phyloP scores from a whole-genome alignment of 2,888 invertebrate species.

The Tridacna gigas region DNA sequence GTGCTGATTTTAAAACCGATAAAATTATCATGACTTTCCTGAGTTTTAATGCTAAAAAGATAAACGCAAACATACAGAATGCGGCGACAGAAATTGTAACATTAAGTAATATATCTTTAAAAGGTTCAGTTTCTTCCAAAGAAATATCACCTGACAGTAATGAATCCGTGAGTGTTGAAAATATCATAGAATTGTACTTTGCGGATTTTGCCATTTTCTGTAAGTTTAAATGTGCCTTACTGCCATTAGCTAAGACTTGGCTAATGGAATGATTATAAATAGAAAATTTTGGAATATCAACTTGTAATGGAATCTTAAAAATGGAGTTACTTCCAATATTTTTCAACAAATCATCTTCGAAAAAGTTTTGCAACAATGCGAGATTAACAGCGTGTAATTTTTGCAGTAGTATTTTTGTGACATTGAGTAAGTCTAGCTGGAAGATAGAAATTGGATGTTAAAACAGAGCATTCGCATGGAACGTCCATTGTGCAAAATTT shows the following conservation, averaged over 20 bases:
- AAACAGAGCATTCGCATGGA: conserved; percentile 39
- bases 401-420: conserved; percentile 26
- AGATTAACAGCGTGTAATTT: conserved; percentile 45
- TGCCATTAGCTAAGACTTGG: conserved; percentile 23
- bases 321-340: conserved; percentile 15
- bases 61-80: conserved; percentile 12
- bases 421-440: conserved; percentile 32
- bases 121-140: conserved; percentile 1
- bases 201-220: conserved; percentile 29
- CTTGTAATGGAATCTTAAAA: conserved; percentile 20
- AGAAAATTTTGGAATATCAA: conserved; percentile 19
- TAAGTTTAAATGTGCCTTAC: conserved; percentile 29
- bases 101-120: conserved; percentile 20
- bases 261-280: conserved; percentile 35
- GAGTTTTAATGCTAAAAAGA: conserved; percentile 19
- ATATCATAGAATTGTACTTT: conserved; percentile 28
- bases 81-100: conserved; percentile 21
- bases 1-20: conserved; percentile 24
- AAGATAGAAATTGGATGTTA: conserved; percentile 14
- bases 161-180: conserved; percentile 35
- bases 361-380: conserved; percentile 47
- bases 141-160: conserved; percentile 28
- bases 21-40: conserved; percentile 31
- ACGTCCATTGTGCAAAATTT: conserved; percentile 31
- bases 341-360: conserved; percentile 16